Percentiles rank a stretch among this genome's conserved stretches.
Conservation (phyloP, 2,888 invertebrate genomes). For the Mythimna albipuncta region DNA sequence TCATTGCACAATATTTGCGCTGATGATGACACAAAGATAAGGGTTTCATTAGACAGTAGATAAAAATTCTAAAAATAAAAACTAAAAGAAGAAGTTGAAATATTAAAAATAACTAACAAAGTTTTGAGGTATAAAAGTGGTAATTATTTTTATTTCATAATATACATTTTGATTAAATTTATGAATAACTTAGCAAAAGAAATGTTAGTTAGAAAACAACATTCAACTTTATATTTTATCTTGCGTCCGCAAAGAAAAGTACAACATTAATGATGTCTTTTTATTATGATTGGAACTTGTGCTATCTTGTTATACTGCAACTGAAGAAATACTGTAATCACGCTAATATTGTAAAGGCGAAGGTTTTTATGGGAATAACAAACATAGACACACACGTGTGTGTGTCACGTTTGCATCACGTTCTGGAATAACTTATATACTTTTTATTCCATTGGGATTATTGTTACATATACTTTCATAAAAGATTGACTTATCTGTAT, state of each 20-base stretch:
- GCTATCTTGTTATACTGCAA: conserved; percentile 23
- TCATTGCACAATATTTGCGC: conserved; percentile 37
- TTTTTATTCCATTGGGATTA: neutral
- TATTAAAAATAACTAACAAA: conserved; percentile 8
- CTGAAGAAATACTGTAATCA: conserved; percentile 17
- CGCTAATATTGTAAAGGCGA: too few relatives aligned
- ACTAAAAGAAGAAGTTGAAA: conserved; percentile 5
- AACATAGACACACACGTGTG: too few relatives aligned
- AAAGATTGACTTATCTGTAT: too few relatives aligned
- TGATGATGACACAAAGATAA: conserved; percentile 29
- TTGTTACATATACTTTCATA: too few relatives aligned
- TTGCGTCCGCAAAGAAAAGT: conserved; percentile 12
- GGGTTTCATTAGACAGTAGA: conserved; percentile 1
- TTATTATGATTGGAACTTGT: conserved; percentile 34
- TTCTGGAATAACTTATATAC: too few relatives aligned
- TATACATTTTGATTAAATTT: conserved; percentile 33
- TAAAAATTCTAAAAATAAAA: conserved; percentile 30
- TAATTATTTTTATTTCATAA: conserved; percentile 11
- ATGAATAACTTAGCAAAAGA: conserved; percentile 25
- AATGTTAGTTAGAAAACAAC: conserved; percentile 28
- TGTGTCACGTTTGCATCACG: too few relatives aligned
- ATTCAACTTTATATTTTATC: conserved; percentile 24
- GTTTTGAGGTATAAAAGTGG: neutral
- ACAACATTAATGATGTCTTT: conserved; percentile 38
- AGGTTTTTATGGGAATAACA: too few relatives aligned